These are phyloP conservation scores for Schizotus pectinicornis DNA, from an alignment of 2,888 invertebrate species.

Conservation along the genomic window DNA sequence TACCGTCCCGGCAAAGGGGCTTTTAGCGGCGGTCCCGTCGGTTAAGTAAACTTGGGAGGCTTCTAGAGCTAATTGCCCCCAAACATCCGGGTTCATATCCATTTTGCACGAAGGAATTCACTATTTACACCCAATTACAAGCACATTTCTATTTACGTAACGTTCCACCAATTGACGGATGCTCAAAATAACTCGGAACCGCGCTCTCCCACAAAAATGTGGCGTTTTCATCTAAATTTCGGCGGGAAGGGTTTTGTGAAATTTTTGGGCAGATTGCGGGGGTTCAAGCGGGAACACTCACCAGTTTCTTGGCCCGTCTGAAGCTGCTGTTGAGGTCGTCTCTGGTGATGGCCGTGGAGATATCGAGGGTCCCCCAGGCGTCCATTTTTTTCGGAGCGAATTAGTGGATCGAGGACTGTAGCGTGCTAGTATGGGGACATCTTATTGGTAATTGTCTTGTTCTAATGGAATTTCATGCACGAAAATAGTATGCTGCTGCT, in stretches of 20 bases:
- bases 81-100: conserved; percentile 69
- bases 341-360: conserved; percentile 70
- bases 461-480: conserved; percentile 23
- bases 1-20: conserved; percentile 88
- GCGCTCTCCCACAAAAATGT: not conserved
- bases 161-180: conserved; percentile 8
- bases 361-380: conserved; percentile 71
- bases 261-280: not conserved
- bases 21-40: conserved; percentile 78
- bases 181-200: conserved; percentile 29
- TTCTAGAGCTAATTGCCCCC: conserved; percentile 89
- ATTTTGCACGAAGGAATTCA: conserved; percentile 29
- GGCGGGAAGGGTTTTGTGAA: conserved; percentile 20
- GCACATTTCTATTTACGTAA: conserved; percentile 23
- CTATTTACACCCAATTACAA: not conserved
- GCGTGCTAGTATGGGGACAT: not conserved
- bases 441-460: not conserved
- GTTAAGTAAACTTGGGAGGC: conserved; percentile 85
- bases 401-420: not conserved
- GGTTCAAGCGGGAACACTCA: conserved; percentile 39
- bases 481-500: conserved; percentile 36
- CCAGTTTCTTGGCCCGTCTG: conserved; percentile 48
- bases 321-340: conserved; percentile 68
- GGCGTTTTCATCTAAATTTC: conserved; percentile 9
- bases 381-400: conserved; percentile 62